These are phyloP conservation scores for Rhagologus leucostigma DNA, from an alignment of 2,113 vertebrate species.

Conservation along the genomic window DNA sequence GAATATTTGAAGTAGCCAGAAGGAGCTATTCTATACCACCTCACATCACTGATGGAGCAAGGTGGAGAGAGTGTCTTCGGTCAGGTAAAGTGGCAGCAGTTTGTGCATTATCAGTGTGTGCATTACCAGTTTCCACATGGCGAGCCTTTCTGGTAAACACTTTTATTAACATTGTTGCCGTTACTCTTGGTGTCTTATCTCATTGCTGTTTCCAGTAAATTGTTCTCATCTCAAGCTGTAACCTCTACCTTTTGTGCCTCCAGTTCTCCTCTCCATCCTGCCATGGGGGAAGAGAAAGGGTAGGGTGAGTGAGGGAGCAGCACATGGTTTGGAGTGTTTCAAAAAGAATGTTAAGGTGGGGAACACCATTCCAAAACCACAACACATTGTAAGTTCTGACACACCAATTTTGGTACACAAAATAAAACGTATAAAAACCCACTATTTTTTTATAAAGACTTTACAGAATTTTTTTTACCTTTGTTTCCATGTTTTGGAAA, in stretches of 20 bases:
- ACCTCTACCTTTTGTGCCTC: neutral
- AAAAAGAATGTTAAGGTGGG: neutral
- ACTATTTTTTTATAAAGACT: neutral
- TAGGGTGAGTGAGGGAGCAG: fast-evolving
- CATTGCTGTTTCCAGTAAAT: neutral
- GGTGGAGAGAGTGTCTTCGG: neutral
- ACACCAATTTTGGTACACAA: neutral
- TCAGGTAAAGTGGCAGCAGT: too few relatives aligned
- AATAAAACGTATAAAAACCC: neutral
- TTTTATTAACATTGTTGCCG: neutral
- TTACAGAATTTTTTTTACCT: neutral
- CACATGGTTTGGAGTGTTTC: neutral
- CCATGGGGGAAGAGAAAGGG: neutral
- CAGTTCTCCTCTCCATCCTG: fast-evolving
- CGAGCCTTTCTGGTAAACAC: neutral
- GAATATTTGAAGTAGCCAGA: neutral
- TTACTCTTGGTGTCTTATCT: neutral
- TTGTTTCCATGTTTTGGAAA: neutral
- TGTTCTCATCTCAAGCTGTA: neutral
- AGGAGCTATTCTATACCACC: neutral
- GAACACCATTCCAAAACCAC: neutral
- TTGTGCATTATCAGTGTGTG: fast-evolving
- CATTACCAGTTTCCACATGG: fast-evolving
- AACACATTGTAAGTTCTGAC: neutral
- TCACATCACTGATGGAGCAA: too few relatives aligned